These are phyloP conservation scores for Limenitis camilla DNA, from an alignment of 2,888 invertebrate genomes.

Conservation along the genomic window DNA sequence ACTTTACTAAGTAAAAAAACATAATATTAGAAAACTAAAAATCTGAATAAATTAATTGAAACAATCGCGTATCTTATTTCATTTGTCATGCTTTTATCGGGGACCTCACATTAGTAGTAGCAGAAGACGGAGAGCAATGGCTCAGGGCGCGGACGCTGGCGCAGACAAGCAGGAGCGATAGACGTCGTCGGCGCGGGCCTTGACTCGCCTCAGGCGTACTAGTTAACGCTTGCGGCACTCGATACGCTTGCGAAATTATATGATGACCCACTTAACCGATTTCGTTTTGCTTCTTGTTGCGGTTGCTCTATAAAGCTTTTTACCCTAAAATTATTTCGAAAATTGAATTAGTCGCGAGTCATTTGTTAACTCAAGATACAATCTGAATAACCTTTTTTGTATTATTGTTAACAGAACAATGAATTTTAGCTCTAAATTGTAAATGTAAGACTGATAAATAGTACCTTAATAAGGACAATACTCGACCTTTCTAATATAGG, in stretches of 20 bases:
- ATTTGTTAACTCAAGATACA: constrained; percentile 13
- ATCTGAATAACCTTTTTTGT: constrained; percentile 2
- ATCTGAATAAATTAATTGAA: too few species aligned
- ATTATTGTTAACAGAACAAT: too few species aligned
- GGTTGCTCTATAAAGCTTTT: constrained; percentile 50
- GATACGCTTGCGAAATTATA: constrained; percentile 71
- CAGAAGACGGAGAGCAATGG: too few species aligned
- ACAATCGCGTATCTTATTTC: too few species aligned
- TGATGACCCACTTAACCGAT: constrained; percentile 69
- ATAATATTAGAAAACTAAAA: too few species aligned
- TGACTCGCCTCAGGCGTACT: constrained; percentile 64
- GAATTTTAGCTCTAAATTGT: too few species aligned
- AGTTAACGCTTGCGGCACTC: constrained; percentile 70
- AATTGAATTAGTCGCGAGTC: constrained; percentile 31
- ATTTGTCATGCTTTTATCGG: too few species aligned
- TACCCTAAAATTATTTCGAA: constrained; percentile 48
- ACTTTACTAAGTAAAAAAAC: too few species aligned
- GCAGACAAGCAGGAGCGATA: constrained; percentile 75
- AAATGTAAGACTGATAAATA: too few species aligned
- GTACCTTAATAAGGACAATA: too few species aligned
- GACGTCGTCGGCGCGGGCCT: constrained; percentile 53
- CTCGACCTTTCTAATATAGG: too few species aligned
- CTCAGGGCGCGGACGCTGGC: constrained; percentile 3
- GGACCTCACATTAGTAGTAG: too few species aligned
- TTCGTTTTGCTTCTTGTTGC: constrained; percentile 61